Percentiles rank a stretch among this genome's conserved stretches.
Evolutionary conservation across 23 tunicate genomes (phyloP).

Genomic region (Pegea sp.): DNA sequence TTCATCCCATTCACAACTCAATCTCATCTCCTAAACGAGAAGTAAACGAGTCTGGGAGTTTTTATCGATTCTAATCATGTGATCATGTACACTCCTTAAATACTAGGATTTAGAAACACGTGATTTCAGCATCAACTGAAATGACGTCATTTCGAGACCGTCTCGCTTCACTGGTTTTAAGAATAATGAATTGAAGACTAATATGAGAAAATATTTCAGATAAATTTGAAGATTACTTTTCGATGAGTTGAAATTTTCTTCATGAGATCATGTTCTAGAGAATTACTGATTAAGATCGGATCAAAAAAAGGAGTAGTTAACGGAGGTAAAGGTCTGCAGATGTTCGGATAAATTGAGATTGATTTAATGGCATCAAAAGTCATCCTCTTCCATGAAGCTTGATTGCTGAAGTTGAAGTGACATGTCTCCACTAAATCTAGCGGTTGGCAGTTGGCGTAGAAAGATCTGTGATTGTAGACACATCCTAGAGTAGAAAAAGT

Average conservation of each 20-base stretch:
- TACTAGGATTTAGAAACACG: too few relatives aligned
- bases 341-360: slow-evolving; percentile 9
- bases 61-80: too few relatives aligned
- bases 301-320: slow-evolving; percentile 40
- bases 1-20: slow-evolving; percentile 63
- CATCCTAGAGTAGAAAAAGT: slow-evolving; percentile 38
- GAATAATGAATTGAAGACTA: too few relatives aligned
- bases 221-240: too few relatives aligned
- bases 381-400: slow-evolving; percentile 63
- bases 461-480: slow-evolving; percentile 51
- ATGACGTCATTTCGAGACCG: too few relatives aligned
- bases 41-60: too few relatives aligned
- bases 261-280: slow-evolving; percentile 34
- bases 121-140: too few relatives aligned
- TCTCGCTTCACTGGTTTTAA: too few relatives aligned
- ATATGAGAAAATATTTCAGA: too few relatives aligned
- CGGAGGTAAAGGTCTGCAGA: slow-evolving; percentile 39
- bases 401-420: slow-evolving; percentile 17
- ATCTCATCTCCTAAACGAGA: slow-evolving; percentile 20
- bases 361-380: slow-evolving; percentile 28
- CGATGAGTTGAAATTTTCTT: slow-evolving; percentile 24
- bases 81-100: too few relatives aligned
- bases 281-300: slow-evolving; percentile 15
- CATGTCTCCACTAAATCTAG: slow-evolving; percentile 33
- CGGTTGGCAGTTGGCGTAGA: slow-evolving; percentile 79